Evolutionary conservation across 2,797 vertebrate genomes (phyloP).

Genomic region (Harpagifer antarcticus): DNA sequence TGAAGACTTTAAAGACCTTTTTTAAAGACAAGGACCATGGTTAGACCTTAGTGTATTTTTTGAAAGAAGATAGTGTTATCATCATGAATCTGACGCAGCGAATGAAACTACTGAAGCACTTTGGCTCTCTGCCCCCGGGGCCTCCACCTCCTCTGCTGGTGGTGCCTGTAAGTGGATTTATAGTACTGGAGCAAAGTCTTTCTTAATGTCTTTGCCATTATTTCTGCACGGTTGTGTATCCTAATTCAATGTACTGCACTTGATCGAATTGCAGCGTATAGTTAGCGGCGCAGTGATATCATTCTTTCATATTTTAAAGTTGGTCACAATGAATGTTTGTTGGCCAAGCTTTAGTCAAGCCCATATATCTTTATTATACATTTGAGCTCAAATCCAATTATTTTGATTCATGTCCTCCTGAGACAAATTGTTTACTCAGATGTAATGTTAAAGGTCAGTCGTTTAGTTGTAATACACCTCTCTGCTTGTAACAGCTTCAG

Average conservation of each 20-base stretch:
- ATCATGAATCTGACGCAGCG: conserved; percentile 77
- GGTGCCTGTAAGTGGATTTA: conserved; percentile 77
- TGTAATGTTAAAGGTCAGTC: neutral
- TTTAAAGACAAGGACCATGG: neutral
- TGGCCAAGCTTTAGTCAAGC: neutral
- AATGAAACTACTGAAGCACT: conserved; percentile 78
- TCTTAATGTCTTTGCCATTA: neutral
- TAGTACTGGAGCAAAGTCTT: neutral
- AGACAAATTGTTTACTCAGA: neutral
- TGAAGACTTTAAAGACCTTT: neutral
- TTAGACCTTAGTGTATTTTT: conserved; percentile 2
- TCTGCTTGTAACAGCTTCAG: neutral
- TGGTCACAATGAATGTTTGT: neutral
- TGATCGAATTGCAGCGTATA: neutral
- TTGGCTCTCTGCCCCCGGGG: conserved; percentile 76
- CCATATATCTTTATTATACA: neutral
- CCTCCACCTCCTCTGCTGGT: conserved; percentile 71
- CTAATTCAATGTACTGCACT: neutral
- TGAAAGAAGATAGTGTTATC: neutral
- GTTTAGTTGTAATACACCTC: neutral
- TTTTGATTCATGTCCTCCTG: neutral
- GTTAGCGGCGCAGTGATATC: neutral
- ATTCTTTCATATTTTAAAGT: neutral
- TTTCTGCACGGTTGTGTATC: neutral
- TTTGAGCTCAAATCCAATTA: neutral